A percentile compares a stretch with the other conserved stretches of the same genome.
These are phyloP conservation scores for Esox lucius DNA, from an alignment of 2,797 vertebrate genomes.

Conservation along the genomic window DNA sequence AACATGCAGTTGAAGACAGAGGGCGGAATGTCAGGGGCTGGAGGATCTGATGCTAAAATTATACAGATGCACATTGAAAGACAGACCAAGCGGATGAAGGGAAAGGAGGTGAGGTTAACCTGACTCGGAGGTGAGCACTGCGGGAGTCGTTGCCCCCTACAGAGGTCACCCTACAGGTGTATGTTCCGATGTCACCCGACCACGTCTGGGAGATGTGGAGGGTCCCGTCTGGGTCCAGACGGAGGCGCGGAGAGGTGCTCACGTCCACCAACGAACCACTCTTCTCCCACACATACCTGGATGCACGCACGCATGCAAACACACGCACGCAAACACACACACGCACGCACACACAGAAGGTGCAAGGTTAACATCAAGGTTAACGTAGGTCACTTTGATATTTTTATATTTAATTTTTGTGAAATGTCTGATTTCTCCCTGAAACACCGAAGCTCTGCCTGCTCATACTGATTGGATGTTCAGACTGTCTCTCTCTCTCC, in stretches of 20 bases:
- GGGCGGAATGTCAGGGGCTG: background rate
- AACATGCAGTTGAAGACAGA: background rate
- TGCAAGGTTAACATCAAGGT: background rate
- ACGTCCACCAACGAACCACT: slow-evolving; percentile 76
- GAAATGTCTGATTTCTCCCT: slow-evolving; percentile 47
- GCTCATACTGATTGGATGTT: background rate
- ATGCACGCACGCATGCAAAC: background rate
- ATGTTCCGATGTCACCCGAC: slow-evolving; percentile 95
- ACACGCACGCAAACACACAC: background rate
- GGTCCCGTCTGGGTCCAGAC: slow-evolving; percentile 81
- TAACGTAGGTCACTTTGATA: slow-evolving; percentile 3
- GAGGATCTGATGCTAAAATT: slow-evolving; percentile 33
- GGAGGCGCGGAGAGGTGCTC: slow-evolving; percentile 80
- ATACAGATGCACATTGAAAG: slow-evolving; percentile 49
- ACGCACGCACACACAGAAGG: slow-evolving; percentile 4
- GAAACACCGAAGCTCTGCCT: slow-evolving; percentile 23
- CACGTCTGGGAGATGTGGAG: slow-evolving; percentile 96
- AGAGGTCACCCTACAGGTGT: slow-evolving; percentile 91
- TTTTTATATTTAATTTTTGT: slow-evolving; percentile 15
- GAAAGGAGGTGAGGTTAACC: slow-evolving; percentile 67
- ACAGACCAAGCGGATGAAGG: background rate
- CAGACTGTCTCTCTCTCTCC: slow-evolving; percentile 26
- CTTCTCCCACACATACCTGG: slow-evolving; percentile 93
- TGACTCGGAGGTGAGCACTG: slow-evolving; percentile 90
- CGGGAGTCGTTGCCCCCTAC: slow-evolving; percentile 91